Conservation (phyloP, 2,888 invertebrate species). For the Caenorhabditis doughertyi region DNA sequence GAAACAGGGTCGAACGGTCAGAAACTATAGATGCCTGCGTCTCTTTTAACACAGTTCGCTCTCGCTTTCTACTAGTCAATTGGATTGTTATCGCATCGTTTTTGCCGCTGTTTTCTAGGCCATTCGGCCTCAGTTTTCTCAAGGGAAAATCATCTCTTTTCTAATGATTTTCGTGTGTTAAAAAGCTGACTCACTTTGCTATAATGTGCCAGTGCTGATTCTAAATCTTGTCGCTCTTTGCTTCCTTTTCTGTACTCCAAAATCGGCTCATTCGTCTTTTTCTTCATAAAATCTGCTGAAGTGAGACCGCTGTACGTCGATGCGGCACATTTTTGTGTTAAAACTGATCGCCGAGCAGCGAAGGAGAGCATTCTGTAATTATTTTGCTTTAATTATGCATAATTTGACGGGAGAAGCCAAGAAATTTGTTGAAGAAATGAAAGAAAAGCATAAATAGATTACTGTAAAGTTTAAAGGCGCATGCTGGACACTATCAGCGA, state of each 20-base stretch:
- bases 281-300: constrained; percentile 82
- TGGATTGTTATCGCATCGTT: constrained; percentile 44
- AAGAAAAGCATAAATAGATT: not conserved
- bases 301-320: constrained; percentile 79
- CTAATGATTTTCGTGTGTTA: not conserved
- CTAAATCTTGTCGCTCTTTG: constrained; percentile 87
- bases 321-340: constrained; percentile 34
- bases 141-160: not conserved
- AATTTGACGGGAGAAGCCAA: not conserved
- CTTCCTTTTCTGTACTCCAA: constrained; percentile 90
- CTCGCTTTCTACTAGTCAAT: constrained; percentile 20
- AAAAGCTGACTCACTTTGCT: constrained; percentile 51
- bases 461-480: constrained; percentile 37
- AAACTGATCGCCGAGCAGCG: constrained; percentile 10
- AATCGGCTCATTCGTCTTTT: constrained; percentile 84
- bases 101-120: constrained; percentile 30
- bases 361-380: constrained; percentile 50
- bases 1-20: not conserved
- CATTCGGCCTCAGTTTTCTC: not conserved
- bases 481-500: not conserved
- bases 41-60: constrained; percentile 1
- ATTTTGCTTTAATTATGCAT: not conserved
- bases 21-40: constrained; percentile 21
- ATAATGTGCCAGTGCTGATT: constrained; percentile 66
- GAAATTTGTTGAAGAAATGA: not conserved